Base-by-base conservation (phyloP, 2,888 invertebrate species). In the Cryptocheilus praepositus region DNA sequence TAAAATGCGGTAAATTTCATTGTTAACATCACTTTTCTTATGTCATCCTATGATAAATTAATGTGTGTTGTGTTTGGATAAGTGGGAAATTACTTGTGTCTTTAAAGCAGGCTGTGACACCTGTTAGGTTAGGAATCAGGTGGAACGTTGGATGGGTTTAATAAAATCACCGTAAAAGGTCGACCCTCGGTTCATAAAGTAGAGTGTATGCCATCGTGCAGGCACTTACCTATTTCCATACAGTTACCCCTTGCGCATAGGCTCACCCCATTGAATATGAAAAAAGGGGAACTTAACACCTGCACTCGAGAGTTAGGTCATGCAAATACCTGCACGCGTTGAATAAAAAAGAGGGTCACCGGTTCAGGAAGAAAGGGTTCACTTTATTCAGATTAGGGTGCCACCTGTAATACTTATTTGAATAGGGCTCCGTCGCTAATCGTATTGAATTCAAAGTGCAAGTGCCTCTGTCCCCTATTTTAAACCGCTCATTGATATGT, bases 321-420 rank as follows among this genome's bases (percentile, higher is more conserved):
- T 85, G 85, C 85, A 85, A 85, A 85, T 85, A 82, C 82, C 81
- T 80, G 77, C 67, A 67, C 66, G 67, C 73, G 78, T 79, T 79
- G 83, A 81, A 82, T 84, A 81, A 84, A 83, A 84, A 82, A 74
- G 73, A 79, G 82, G 82, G 77, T 73, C 66, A 65, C 62, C 51
- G 62, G 63, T 51, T 63, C 71, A 70, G 77, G 77, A 72, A 59
- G 70, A 81, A 85, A 82, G 85, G 86, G 86, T 85, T 81, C 73
- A 56, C 72, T 82, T 73, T 85, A 88, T 88, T 88, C 86, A 88
- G 86, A 88, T 87, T 83, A 87, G 81, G 80, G 78, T 71, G 73
- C 70, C 66, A 60, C 60, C 58, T 65, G 43, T 65, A 75, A 70
- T 73, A 73, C 77, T 78, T 36, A 36, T 36, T 36, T 66, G 77